Base-by-base conservation (phyloP, 1,140 invertebrate genomes). In the Hestina assimilis region DNA sequence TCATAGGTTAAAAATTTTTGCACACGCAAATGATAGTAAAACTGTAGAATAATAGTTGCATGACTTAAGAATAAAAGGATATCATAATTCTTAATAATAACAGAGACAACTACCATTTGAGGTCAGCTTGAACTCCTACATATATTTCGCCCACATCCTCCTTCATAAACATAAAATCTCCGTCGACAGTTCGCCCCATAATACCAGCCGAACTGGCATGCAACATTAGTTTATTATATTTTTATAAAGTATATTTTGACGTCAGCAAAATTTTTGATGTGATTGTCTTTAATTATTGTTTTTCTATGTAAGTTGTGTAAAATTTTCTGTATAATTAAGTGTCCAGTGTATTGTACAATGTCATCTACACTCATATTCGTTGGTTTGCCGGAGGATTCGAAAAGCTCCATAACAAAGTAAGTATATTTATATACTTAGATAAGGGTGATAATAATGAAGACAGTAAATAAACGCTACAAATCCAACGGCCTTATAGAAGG, bases 311-410 rank as follows among this genome's bases (percentile, higher is more conserved):
- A 6, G 23, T 50, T 62, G 23, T 48, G 17, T 55, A 64, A 54
- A 46, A 46, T 47, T 47, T 40, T 47, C 15, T 14, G 47, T 56
- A 60, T 65, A 65, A 70, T 69, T 62, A 24, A 12, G 66, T 68
- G 43, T 56, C 56, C 42, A 56, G 62, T 72, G 63, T 69, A 53
- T 66, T 50, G 56, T 69, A 54, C 58, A 70, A 87, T 87, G 83
- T 80, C 83, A 41, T 87, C 83, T 42, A 84, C 83, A 15, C 46
- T 83, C 3, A 80, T 84, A 33, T 87, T 77, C 23, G 81, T 83
- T 28, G 83, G 83, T 19, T 55, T 84, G 54, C 81, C 74, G 52
- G 80, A 87, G 58, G 70, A 84, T 61, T 80, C 74, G n/a, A 83
- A 71, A 56, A 81, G 83, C 57, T 81, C 79, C 3, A 78, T 87